phyloP scores from a whole-genome alignment of 2,797 vertebrate genomes.

The Mus spretus region DNA sequence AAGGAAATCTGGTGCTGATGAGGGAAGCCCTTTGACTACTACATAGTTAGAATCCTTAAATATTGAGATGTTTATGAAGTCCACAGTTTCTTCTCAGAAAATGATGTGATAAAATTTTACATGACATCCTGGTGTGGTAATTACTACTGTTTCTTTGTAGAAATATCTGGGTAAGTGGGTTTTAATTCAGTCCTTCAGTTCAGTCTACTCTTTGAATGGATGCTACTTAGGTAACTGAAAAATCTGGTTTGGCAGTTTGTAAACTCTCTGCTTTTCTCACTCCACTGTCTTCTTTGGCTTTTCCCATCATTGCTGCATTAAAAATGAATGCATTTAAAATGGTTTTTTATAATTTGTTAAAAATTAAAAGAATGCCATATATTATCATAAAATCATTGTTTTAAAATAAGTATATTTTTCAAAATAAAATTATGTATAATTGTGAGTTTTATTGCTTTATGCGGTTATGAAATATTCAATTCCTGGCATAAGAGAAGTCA shows the following conservation, averaged over 20 bases:
- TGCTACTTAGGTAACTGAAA: neutral
- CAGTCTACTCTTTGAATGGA: neutral
- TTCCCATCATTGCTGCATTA: neutral
- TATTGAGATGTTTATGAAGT: conserved; percentile 76
- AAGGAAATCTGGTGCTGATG: conserved; percentile 69
- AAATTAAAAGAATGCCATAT: neutral
- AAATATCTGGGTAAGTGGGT: neutral
- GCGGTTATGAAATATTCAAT: neutral
- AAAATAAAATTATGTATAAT: neutral
- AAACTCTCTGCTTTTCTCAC: neutral
- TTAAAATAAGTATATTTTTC: neutral
- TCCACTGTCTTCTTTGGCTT: neutral
- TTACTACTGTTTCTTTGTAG: neutral
- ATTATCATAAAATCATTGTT: neutral
- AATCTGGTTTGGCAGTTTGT: neutral
- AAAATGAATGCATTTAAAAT: conserved; percentile 24
- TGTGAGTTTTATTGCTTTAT: neutral
- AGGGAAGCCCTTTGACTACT: conserved; percentile 73
- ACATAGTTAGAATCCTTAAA: conserved; percentile 83
- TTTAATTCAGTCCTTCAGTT: neutral
- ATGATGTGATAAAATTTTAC: conserved; percentile 76
- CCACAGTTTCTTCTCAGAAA: conserved; percentile 82
- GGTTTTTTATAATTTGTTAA: neutral
- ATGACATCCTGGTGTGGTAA: conserved; percentile 19
- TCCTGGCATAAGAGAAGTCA: neutral